These are phyloP conservation scores for Scartelaos histophorus DNA, from an alignment of 2,113 vertebrate genomes.

Conservation along the genomic window DNA sequence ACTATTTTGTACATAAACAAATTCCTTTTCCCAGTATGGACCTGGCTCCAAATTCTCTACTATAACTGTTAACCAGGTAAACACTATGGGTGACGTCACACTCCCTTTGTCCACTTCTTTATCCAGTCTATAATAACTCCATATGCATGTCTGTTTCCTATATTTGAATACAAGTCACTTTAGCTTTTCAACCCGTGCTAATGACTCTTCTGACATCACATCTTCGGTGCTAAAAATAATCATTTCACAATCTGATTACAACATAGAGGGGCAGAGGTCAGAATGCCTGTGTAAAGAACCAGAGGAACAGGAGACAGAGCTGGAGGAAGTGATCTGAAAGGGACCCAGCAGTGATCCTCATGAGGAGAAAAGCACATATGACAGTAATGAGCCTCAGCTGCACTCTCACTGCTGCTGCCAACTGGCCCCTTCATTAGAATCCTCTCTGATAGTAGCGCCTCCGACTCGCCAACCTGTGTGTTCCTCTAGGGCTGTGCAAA, in stretches of 20 bases:
- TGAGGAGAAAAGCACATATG: slow-evolving; percentile 55
- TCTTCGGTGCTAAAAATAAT: slow-evolving; percentile 29
- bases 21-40: no score
- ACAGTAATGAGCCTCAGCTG: slow-evolving; percentile 62
- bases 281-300: slow-evolving; percentile 19
- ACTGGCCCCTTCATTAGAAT: slow-evolving; percentile 31
- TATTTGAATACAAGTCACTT: slow-evolving; percentile 29
- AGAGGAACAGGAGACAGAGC: slow-evolving; percentile 27
- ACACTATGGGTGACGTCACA: no score
- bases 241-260: neutral
- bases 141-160: neutral
- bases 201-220: slow-evolving; percentile 37
- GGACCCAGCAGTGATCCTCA: slow-evolving; percentile 34
- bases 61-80: no score
- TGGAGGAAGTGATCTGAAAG: slow-evolving; percentile 27
- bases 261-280: slow-evolving; percentile 23
- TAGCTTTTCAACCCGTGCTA: slow-evolving; percentile 19
- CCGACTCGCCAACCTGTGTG: neutral
- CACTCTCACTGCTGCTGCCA: slow-evolving; percentile 23
- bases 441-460: slow-evolving; percentile 14
- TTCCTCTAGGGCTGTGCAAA: no score
- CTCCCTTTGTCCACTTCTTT: no score
- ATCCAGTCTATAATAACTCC: no score
- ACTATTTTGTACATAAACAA: no score
- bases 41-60: no score